Base-by-base conservation (phyloP, 2,113 vertebrate species). In the Dascyllus trimaculatus region DNA sequence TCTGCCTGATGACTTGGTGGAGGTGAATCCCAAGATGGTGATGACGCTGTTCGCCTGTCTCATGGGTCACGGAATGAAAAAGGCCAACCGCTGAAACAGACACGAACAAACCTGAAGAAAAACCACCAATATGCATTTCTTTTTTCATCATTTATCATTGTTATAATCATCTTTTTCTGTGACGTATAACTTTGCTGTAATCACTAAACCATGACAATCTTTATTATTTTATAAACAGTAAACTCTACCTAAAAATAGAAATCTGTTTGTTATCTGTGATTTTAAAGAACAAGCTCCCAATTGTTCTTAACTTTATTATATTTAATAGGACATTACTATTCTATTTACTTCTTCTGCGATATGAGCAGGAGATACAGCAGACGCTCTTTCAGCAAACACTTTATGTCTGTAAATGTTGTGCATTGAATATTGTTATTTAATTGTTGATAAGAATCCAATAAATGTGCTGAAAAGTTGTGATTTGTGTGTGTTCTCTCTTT, bases 11-110 rank as follows among this genome's bases (percentile, higher is more conserved):
- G 95, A 95, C 76, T 78, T 99, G 32, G 96, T 99, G 84, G 96
- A 98, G 88, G 97, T 99, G 85, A 99, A 99, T 72, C 96, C 97
- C 74, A 99, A 98, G 95, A 99, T 99, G 98, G 98, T 99, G 90
- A 94, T 99, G 96, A 99, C 98, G 0, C 92, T 99, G 84, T 99
- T 99, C 61, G 98, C 98, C 19, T 97, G 96, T 88, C 95, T 99
- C 86, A 99, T 99, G 98, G 98, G 95, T 69, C 95, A 95, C 81
- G 93, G 96, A 85, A 80, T 97, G 82, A 98, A 97, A 91, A 97
- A 95, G 93, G 88, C 90, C 21, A 40, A 70, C 5, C 63, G 29
- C 75, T 94, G 61, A 88, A 88, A 19, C 5, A 19, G 24, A 75
- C 54, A 65, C 1, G 32, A 43, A 64, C 17, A 77, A 61, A 32